These are phyloP conservation scores for Yponomeuta plumbellus DNA, from an alignment of 2,888 invertebrate genomes.

Conservation along the genomic window DNA sequence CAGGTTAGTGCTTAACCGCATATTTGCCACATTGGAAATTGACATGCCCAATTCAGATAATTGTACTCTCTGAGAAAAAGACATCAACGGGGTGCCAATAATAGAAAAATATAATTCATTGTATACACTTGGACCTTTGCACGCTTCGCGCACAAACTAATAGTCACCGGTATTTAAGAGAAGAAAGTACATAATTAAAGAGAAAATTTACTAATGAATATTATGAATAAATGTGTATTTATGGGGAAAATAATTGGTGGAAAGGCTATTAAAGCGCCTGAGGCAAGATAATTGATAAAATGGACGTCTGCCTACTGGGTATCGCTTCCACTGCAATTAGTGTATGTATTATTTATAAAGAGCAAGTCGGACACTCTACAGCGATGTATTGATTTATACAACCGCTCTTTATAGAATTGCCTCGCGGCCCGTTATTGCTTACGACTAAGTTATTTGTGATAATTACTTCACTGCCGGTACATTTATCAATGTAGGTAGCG, in stretches of 20 bases:
- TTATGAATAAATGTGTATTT: not conserved
- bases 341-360: slow-evolving; percentile 45
- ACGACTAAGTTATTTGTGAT: slow-evolving; percentile 54
- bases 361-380: slow-evolving; percentile 36
- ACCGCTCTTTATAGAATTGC: slow-evolving; percentile 38
- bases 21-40: not conserved
- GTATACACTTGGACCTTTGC: no score
- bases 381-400: slow-evolving; percentile 57
- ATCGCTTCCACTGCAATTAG: slow-evolving; percentile 51
- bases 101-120: not conserved
- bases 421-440: slow-evolving; percentile 36
- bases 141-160: no score
- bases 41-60: not conserved
- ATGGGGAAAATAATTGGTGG: not conserved
- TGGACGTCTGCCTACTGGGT: slow-evolving; percentile 45
- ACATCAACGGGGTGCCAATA: not conserved
- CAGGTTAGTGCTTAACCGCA: no score
- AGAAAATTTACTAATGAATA: no score
- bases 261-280: slow-evolving; percentile 5
- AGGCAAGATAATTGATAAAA: slow-evolving; percentile 31
- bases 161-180: not conserved
- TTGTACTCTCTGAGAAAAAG: not conserved
- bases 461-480: slow-evolving; percentile 46
- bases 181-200: not conserved
- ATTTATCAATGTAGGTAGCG: slow-evolving; percentile 17